phyloP scores from a whole-genome alignment of 2,888 invertebrate species.

The Escarpia spicata region DNA sequence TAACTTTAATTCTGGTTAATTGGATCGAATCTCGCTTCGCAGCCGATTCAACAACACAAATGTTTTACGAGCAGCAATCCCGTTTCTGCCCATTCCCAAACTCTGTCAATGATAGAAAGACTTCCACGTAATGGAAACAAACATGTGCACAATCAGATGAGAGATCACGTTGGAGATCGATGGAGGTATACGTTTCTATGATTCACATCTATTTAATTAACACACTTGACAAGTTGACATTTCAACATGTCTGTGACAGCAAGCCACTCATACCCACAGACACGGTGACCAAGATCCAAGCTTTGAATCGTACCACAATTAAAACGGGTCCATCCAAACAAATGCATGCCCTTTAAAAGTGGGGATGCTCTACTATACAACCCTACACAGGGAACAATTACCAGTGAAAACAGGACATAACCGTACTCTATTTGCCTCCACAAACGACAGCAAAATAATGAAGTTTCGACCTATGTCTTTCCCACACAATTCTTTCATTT shows the following conservation, averaged over 20 bases:
- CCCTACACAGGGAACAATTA: neutral
- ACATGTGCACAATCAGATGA: slow-evolving; percentile 8
- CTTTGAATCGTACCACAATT: neutral
- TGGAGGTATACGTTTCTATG: slow-evolving; percentile 1
- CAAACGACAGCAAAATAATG: neutral
- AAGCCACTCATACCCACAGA: neutral
- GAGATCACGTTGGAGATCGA: slow-evolving; percentile 6
- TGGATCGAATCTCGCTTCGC: neutral
- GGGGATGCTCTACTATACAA: neutral
- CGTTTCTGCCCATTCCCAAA: neutral
- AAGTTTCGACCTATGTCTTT: neutral
- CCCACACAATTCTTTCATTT: neutral
- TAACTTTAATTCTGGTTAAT: neutral
- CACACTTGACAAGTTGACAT: neutral
- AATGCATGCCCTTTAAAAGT: neutral
- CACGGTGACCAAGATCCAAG: no score
- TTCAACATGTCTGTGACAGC: neutral
- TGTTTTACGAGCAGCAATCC: slow-evolving; percentile 3
- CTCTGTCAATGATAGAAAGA: slow-evolving; percentile 1
- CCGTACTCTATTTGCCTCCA: neutral
- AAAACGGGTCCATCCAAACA: neutral
- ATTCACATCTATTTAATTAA: slow-evolving; percentile 12
- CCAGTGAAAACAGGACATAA: neutral
- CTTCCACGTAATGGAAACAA: neutral
- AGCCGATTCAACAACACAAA: slow-evolving; percentile 5